A percentile compares a stretch with the other conserved stretches of the same genome.
Conservation (phyloP, 2,888 invertebrate species). For the Phrixothrix hirtus region DNA sequence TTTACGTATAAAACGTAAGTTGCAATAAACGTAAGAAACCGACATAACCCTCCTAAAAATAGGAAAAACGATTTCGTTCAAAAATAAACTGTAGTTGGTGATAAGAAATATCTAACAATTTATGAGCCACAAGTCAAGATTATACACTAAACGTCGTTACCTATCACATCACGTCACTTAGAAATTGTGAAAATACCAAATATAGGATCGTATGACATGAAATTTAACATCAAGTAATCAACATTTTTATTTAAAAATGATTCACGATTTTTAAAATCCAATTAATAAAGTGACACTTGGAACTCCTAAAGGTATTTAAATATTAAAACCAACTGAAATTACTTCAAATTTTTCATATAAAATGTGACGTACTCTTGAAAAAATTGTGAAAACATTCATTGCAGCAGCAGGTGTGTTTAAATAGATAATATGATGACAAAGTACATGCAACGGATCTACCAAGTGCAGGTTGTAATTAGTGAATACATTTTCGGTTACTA, state of each 20-base stretch:
- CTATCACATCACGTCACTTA: constrained; percentile 1
- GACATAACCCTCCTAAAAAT: too few species aligned
- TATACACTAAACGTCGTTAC: not conserved
- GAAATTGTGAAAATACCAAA: too few species aligned
- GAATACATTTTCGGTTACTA: constrained; percentile 6
- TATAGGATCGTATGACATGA: too few species aligned
- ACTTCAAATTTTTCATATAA: too few species aligned
- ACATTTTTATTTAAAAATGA: not conserved
- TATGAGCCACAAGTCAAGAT: not conserved
- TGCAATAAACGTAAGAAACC: too few species aligned
- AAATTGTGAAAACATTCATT: constrained; percentile 9
- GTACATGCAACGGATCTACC: constrained; percentile 4
- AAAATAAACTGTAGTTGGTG: not conserved
- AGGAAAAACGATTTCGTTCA: not conserved
- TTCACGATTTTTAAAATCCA: too few species aligned
- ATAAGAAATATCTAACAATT: not conserved
- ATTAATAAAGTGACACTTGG: too few species aligned
- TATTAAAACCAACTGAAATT: too few species aligned
- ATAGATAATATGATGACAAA: constrained; percentile 12
- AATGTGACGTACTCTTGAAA: constrained; percentile 7
- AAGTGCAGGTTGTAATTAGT: constrained; percentile 11
- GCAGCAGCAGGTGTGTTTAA: constrained; percentile 12
- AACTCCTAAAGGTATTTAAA: too few species aligned
- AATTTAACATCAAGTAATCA: too few species aligned
- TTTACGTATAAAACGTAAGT: too few species aligned